Conservation (phyloP, 2,113 vertebrate species). For the Chionis minor region DNA sequence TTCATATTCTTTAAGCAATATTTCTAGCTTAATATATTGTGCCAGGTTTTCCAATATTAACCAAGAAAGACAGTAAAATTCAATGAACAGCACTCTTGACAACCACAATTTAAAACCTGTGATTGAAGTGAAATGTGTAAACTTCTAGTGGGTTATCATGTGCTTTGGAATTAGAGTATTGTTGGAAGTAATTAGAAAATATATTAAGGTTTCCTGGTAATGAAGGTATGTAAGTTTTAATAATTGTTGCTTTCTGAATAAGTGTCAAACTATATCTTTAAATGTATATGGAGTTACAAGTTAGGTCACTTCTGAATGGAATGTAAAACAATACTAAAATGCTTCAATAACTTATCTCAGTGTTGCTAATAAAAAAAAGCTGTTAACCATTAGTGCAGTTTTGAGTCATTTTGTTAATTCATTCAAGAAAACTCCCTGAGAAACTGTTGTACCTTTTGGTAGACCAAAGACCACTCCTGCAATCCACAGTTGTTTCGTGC, state of each 20-base stretch:
- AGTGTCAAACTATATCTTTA: constrained; percentile 81
- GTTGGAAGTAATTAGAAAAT: constrained; percentile 78
- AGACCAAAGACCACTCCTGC: background rate
- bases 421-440: constrained; percentile 28
- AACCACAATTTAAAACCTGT: constrained; percentile 68
- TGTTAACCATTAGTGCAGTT: constrained; percentile 82
- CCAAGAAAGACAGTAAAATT: constrained; percentile 73
- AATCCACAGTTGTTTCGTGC: background rate
- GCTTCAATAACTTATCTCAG: constrained; percentile 83
- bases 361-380: constrained; percentile 85
- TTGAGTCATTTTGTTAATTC: constrained; percentile 80
- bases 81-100: constrained; percentile 70
- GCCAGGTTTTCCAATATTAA: constrained; percentile 71
- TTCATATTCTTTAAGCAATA: constrained; percentile 78
- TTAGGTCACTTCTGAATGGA: constrained; percentile 84
- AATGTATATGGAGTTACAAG: constrained; percentile 81
- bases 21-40: constrained; percentile 78
- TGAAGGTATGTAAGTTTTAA: constrained; percentile 81
- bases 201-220: constrained; percentile 80
- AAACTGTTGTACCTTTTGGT: constrained; percentile 6
- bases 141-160: constrained; percentile 77
- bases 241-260: constrained; percentile 82
- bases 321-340: constrained; percentile 83
- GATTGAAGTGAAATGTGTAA: constrained; percentile 79
- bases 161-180: constrained; percentile 79